Base-by-base conservation (phyloP, 2,888 invertebrate species). In the Sphaerophoria taeniata region DNA sequence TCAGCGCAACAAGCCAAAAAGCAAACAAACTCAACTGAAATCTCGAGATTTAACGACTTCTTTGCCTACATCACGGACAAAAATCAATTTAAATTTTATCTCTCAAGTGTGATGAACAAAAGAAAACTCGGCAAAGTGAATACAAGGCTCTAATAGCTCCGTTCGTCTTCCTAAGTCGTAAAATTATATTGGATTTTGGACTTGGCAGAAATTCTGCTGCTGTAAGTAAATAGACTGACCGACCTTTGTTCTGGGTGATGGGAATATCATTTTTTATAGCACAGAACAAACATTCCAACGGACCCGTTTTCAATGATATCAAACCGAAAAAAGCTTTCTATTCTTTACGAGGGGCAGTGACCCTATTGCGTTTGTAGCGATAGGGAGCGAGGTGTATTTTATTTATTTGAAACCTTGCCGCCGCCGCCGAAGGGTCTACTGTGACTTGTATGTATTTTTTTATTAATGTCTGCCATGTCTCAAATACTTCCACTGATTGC, bases 151-250 rank as follows among this genome's bases (percentile, higher is more conserved):
- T 51, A 76, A 76, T 76, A 60, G 69, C 69, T 76, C 53, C 69
- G 51, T 7, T 53, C n/a, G 45, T 45, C 31, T 4, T 47, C 45
- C 4, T 45, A 36, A 16, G 36, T 78, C 72, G 12, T 78, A 72
- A 78, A 78, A 67, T 67, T 49, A 72, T 78, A 72, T 67, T 72
- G 65, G 58, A 78, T 72, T 45, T 61, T 58, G 58, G 6, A 58
- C 58, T 78, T 0, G 49, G 34, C 24, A 43, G 6, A 24, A 60
- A 16, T n/a, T n/a, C n/a, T 61, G 36, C 61, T 61, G 60, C 45
- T 70, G 39, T 51, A 65, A 49, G 65, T 65, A 56, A 36, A 56
- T 33, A 51, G 16, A 58, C n/a, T n/a, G n/a, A n/a, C n/a, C 33
- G 14, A 45, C 36, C n/a, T 14, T 39, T 43, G 3, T n/a, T n/a